A percentile compares a stretch with the other conserved stretches of the same genome.
Evolutionary conservation across 2,113 vertebrate species (phyloP).

Genomic region (Strigops habroptila): DNA sequence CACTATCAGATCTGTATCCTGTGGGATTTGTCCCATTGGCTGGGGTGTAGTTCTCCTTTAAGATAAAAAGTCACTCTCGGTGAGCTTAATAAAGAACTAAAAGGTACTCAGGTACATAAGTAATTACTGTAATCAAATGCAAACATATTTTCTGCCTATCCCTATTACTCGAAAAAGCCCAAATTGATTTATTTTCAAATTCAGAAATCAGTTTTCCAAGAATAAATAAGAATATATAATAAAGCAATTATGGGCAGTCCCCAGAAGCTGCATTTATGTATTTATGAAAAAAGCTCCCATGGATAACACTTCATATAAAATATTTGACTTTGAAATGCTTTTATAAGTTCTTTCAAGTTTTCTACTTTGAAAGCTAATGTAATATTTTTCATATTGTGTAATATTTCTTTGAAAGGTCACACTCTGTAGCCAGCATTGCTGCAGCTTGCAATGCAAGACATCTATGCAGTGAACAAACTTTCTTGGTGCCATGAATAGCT

Average conservation of each 20-base stretch:
- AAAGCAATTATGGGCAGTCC: slow-evolving; percentile 45
- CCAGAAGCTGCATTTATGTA: slow-evolving; percentile 49
- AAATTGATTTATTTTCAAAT: slow-evolving; percentile 31
- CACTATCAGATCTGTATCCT: background rate
- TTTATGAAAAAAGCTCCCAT: slow-evolving; percentile 33
- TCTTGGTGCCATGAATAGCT: background rate
- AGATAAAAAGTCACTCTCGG: background rate
- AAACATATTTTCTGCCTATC: background rate
- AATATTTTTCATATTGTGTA: background rate
- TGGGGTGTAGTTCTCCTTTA: too few species aligned
- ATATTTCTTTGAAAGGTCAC: background rate
- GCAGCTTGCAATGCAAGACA: background rate
- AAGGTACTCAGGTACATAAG: background rate
- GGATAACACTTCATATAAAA: slow-evolving; percentile 24
- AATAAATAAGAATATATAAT: background rate
- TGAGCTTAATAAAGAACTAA: background rate
- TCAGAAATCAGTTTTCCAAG: background rate
- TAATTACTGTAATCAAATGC: background rate
- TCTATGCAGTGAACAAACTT: background rate
- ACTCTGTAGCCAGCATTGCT: background rate
- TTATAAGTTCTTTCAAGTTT: background rate
- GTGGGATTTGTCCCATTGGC: background rate
- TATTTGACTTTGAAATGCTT: slow-evolving; percentile 48
- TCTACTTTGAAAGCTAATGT: background rate
- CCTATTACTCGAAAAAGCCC: background rate